Evolutionary conservation across 2,797 vertebrate species (phyloP), one percentile per base, ranked within the genome.

Genomic region (Neoniphon sammara): DNA sequence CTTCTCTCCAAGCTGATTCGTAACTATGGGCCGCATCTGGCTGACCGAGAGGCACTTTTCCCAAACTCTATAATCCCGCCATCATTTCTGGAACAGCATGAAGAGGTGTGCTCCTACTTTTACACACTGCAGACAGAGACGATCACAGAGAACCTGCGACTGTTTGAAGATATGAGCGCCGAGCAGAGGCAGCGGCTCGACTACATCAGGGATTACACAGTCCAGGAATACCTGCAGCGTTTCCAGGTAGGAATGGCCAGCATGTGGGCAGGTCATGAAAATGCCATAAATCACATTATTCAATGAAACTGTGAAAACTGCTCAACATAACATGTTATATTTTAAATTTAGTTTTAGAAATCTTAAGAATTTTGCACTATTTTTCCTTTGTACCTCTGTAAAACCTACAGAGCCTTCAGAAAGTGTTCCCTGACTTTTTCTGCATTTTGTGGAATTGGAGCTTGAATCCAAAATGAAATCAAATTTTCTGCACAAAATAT

Each of bases 21-120:
- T 39, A 94, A 95, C 88, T 98, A 97, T n/a, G 97, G 96, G 0
- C 78, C 92, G 0, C 88, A 93, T 31, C 80, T 97, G 61, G 91
- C 93, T 1, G 85, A 89, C 54, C 89, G 91, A 54, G 94, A 94
- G 73, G 94, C 97, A 0, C 94, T 98, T 31, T 97, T 98, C 66
- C 94, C 96, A 17, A 88, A 86, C 21, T 93, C 95, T 0, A 93
- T 96, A 20, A 85, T 98, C 47, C 89, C 88, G 0, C 54, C 78
- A 39, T 96, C 96, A 0, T 98, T 97, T 75, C 88, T 96, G 66
- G 91, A 91, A 73, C 90, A 91, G 54, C 97, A 98, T 0, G 92
- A 94, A 36, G 94, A 96, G 31, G 95, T 97, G 86, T 98, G 97
- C 78, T 8, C 21, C 0, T 96, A 96, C 87, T 99, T 98, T 86